phyloP scores from a whole-genome alignment of 2,888 invertebrate species.

The Brachylomia viminalis region DNA sequence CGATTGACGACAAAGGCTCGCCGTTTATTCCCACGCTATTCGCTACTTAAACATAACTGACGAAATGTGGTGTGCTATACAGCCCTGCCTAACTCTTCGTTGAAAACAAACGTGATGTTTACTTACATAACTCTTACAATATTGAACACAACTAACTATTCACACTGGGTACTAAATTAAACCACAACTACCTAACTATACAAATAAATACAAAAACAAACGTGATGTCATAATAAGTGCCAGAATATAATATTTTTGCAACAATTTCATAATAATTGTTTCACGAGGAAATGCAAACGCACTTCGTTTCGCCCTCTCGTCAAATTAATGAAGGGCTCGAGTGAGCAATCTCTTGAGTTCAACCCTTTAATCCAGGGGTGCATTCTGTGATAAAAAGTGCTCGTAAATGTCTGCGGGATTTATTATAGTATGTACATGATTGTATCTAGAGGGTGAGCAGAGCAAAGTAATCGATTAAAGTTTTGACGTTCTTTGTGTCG shows the following conservation, averaged over 20 bases:
- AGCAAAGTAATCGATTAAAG: conserved; percentile 3
- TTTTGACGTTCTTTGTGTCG: background rate
- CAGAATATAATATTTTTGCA: conserved; percentile 14
- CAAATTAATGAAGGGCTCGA: conserved; percentile 45
- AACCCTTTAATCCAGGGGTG: conserved; percentile 49
- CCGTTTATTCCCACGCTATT: too few relatives aligned
- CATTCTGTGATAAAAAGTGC: conserved; percentile 19
- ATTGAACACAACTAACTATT: too few relatives aligned
- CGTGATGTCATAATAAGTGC: background rate
- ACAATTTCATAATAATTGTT: conserved; percentile 39
- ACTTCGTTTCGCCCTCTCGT: conserved; percentile 31
- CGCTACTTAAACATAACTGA: background rate
- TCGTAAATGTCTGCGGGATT: conserved; percentile 39
- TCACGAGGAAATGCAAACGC: conserved; percentile 33
- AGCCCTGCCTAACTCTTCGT: too few relatives aligned
- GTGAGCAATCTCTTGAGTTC: conserved; percentile 41
- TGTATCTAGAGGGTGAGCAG: conserved; percentile 3
- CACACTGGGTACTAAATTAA: too few relatives aligned
- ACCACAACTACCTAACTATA: too few relatives aligned
- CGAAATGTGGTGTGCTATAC: background rate
- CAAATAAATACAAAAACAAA: too few relatives aligned
- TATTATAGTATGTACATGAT: conserved; percentile 40
- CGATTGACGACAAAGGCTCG: too few relatives aligned
- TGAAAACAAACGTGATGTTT: background rate
- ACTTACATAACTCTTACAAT: too few relatives aligned